Evolutionary conservation across 2,888 invertebrate species (phyloP), one percentile per base, ranked within the genome.

Genomic region (Cenopis cana): DNA sequence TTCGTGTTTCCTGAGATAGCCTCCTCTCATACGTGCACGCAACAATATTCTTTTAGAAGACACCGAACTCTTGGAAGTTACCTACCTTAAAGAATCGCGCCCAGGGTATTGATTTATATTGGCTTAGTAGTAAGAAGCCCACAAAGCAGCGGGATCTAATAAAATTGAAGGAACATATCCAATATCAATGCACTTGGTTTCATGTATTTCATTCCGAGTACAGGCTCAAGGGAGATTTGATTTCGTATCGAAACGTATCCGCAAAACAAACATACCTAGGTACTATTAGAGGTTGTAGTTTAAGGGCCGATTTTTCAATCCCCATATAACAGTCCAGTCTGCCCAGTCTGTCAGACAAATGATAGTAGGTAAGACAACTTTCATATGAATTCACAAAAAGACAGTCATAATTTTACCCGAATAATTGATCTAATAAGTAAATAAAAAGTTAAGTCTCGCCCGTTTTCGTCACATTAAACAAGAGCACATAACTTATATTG

Each of bases 61-160:
- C 12, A 29, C n/a, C 55, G 29, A 55, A 2, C 29, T 8, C 55
- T 6, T 14, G 11, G 8, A 17, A 36, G 29, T 33, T 52, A 52
- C 36, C 62, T 52, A 52, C 36, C 62, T 38, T 38, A 54, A 38
- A 38, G 38, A 52, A 36, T 62, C 20, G 52, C 20, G 52, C 10
- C 24, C 46, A 0, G 20, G 14, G 64, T 64, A 54, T 64, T 64
- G 64, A 64, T 64, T 64, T 54, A 64, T 64, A 64, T 38, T 52
- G n/a, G 52, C 52, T 54, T 38, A 52, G 62, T 62, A 36, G 49
- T 49, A 50, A 62, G 64, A 64, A 64, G 52, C 64, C 64, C 64
- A 38, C 64, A 64, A 64, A 52, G 64, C 54, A 54, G 20, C n/a
- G 52, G 55, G 38, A 64, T 64, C 64, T 64, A 64, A 64, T 64